A percentile compares a stretch with the other conserved stretches of the same genome.
Conservation (phyloP, 2,113 vertebrate species). For the Ancistrus triradiatus region DNA sequence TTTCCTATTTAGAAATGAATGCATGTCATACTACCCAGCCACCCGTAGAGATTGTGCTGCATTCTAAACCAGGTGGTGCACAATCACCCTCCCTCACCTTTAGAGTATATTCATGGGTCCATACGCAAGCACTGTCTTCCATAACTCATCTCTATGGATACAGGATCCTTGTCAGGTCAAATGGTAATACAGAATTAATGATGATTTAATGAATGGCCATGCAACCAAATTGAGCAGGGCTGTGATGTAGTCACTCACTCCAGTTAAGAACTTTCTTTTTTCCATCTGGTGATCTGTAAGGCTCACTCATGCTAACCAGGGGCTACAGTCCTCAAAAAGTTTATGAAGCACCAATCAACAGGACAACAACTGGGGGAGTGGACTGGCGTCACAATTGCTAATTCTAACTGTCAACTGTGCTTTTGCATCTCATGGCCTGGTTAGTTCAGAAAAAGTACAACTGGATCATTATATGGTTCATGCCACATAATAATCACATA, state of each 20-base stretch:
- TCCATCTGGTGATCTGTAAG: background rate
- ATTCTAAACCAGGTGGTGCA: conserved; percentile 50
- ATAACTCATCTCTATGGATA: background rate
- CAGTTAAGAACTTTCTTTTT: background rate
- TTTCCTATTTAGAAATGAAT: conserved; percentile 53
- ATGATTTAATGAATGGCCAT: conserved; percentile 4
- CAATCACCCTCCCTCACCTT: background rate
- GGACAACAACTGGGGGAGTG: conserved; percentile 9
- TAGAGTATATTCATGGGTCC: background rate
- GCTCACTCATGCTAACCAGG: conserved; percentile 5
- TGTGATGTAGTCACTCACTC: background rate
- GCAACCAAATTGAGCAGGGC: background rate
- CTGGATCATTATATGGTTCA: background rate
- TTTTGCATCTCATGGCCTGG: background rate
- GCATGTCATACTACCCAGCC: conserved; percentile 44
- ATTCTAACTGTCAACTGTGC: background rate
- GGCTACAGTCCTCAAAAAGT: background rate
- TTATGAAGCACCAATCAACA: conserved; percentile 16
- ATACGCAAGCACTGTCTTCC: background rate
- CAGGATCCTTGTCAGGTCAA: conserved; percentile 14
- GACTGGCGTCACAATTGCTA: background rate
- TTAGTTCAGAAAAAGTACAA: background rate
- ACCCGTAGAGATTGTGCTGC: conserved; percentile 46
- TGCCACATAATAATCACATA: no score
- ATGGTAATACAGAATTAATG: conserved; percentile 14